Evolutionary conservation across 2,888 invertebrate species (phyloP).

Genomic region (Chesias legatella): DNA sequence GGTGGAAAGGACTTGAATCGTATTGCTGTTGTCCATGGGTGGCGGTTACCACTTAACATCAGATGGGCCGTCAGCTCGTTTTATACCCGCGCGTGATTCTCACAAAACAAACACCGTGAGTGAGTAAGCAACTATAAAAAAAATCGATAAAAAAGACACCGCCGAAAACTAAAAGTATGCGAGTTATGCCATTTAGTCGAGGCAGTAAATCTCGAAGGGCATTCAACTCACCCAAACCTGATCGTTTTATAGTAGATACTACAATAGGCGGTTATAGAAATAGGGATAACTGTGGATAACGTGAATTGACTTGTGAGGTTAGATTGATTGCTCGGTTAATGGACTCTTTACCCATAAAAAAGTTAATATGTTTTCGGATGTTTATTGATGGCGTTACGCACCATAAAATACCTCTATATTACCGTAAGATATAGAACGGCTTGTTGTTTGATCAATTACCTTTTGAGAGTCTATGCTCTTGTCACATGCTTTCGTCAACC

Average conservation of each 20-base stretch:
- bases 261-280: constrained; percentile 19
- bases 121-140: no score
- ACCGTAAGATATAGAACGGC: neutral
- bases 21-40: no score
- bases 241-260: constrained; percentile 25
- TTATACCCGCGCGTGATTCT: no score
- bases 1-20: no score
- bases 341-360: constrained; percentile 19
- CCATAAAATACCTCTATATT: constrained; percentile 5
- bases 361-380: constrained; percentile 13
- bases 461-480: no score
- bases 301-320: constrained; percentile 24
- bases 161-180: no score
- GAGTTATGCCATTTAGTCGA: constrained; percentile 33
- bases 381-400: constrained; percentile 11
- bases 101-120: no score
- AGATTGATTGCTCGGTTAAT: constrained; percentile 24
- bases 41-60: no score
- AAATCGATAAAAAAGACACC: no score
- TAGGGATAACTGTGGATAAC: constrained; percentile 15
- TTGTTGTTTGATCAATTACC: no score
- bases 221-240: constrained; percentile 28
- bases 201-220: constrained; percentile 29
- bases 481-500: no score
- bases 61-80: no score